phyloP scores from a whole-genome alignment of 2,113 vertebrate species.

The Lepus americanus region DNA sequence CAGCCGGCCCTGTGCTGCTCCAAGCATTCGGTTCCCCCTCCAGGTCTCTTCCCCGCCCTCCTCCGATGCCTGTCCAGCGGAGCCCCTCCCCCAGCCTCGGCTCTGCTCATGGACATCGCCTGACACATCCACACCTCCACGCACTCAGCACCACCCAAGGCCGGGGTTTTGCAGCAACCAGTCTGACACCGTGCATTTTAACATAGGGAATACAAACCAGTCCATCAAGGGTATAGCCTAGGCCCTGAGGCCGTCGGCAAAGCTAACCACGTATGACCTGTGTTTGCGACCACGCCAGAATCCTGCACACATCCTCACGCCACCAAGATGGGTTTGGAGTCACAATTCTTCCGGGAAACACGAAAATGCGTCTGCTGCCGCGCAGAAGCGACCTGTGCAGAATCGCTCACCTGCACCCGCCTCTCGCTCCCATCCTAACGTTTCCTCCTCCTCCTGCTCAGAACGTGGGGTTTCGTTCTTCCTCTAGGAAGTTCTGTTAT shows the following conservation, averaged over 20 bases:
- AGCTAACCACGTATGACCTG: not conserved
- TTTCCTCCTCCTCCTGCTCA: not conserved
- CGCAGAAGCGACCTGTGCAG: not conserved
- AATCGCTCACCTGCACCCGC: not conserved
- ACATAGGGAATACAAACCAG: not conserved
- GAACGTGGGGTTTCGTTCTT: not conserved
- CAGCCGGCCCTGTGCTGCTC: not conserved
- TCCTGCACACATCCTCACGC: not conserved
- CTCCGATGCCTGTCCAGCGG: not conserved
- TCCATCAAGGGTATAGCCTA: not conserved
- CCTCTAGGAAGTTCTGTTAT: slow-evolving; percentile 64
- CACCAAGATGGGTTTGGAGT: not conserved
- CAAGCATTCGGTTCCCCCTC: not conserved
- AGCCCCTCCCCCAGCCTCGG: not conserved
- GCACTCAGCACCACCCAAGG: not conserved
- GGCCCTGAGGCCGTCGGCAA: not conserved
- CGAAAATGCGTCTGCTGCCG: accelerated
- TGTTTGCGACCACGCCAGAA: not conserved
- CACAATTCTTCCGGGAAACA: accelerated
- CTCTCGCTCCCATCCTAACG: not conserved
- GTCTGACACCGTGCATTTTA: not conserved
- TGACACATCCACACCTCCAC: accelerated
- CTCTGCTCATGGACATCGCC: not conserved
- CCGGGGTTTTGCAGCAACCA: not conserved
- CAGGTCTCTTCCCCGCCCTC: not conserved